phyloP scores from a whole-genome alignment of 1,140 invertebrate genomes.

The Calephelis virginiensis region DNA sequence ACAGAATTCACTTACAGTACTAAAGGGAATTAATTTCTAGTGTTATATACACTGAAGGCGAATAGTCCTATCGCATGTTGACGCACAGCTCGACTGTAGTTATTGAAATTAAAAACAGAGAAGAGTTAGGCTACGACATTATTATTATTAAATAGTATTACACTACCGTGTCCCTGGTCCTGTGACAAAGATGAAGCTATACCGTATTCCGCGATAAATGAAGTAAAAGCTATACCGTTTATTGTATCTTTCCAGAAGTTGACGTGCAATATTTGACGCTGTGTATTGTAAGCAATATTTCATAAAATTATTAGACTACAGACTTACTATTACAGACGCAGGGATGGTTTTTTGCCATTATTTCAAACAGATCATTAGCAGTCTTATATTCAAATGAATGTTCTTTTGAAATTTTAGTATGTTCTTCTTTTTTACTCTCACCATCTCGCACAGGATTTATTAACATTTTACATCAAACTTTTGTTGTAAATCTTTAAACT shows the following conservation, averaged over 20 bases:
- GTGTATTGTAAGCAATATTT: no score
- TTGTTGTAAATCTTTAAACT: slow-evolving; percentile 29
- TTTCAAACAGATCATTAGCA: slow-evolving; percentile 49
- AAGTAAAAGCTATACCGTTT: no score
- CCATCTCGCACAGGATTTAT: slow-evolving; percentile 43
- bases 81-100: not conserved
- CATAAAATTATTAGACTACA: no score
- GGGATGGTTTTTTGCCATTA: slow-evolving; percentile 43
- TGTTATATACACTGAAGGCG: no score
- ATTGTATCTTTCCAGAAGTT: no score
- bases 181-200: no score
- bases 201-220: no score
- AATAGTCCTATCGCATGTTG: no score
- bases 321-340: slow-evolving; percentile 37
- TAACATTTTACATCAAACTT: slow-evolving; percentile 50
- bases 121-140: not conserved
- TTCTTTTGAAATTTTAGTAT: slow-evolving; percentile 9
- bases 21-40: no score
- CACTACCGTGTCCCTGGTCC: no score
- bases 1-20: no score
- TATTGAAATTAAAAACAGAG: slow-evolving; percentile 10
- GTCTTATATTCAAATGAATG: slow-evolving; percentile 43
- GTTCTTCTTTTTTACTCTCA: slow-evolving; percentile 23
- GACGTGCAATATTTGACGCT: no score
- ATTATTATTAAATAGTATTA: not conserved